phyloP scores from a whole-genome alignment of 1,140 invertebrate genomes.

The Formica selysi region DNA sequence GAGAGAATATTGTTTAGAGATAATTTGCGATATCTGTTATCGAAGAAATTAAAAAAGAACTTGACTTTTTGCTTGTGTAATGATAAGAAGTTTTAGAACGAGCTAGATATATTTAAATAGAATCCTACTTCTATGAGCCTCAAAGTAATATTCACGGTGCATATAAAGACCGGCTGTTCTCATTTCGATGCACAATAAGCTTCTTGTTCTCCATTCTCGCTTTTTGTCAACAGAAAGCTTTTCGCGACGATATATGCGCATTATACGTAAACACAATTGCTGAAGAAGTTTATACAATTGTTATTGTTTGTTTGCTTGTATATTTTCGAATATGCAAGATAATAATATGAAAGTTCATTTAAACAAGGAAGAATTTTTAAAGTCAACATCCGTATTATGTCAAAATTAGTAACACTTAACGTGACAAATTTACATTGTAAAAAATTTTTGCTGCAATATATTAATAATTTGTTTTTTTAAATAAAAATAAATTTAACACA shows the following conservation, averaged over 20 bases:
- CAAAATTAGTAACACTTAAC: too few species aligned
- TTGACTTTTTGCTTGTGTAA: not conserved
- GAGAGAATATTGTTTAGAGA: not conserved
- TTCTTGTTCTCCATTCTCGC: constrained; percentile 52
- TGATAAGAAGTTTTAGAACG: not conserved
- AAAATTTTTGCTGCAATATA: too few species aligned
- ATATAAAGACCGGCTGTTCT: constrained; percentile 43
- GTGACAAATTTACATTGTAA: too few species aligned
- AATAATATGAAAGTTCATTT: not conserved
- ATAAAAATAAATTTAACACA: too few species aligned
- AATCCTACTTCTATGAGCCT: not conserved
- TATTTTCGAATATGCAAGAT: not conserved
- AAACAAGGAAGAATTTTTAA: not conserved
- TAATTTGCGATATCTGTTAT: not conserved
- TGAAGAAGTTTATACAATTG: not conserved
- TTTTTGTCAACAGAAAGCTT: not conserved
- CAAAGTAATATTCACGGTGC: not conserved
- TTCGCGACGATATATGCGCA: not conserved
- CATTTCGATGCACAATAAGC: constrained; percentile 50
- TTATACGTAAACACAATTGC: not conserved
- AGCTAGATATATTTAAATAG: constrained; percentile 2
- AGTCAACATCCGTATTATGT: too few species aligned
- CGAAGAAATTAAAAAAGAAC: not conserved
- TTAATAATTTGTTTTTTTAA: too few species aligned
- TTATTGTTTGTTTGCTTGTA: not conserved